phyloP scores from a whole-genome alignment of 2,888 invertebrate species.

The Dolichopus griseipennis region DNA sequence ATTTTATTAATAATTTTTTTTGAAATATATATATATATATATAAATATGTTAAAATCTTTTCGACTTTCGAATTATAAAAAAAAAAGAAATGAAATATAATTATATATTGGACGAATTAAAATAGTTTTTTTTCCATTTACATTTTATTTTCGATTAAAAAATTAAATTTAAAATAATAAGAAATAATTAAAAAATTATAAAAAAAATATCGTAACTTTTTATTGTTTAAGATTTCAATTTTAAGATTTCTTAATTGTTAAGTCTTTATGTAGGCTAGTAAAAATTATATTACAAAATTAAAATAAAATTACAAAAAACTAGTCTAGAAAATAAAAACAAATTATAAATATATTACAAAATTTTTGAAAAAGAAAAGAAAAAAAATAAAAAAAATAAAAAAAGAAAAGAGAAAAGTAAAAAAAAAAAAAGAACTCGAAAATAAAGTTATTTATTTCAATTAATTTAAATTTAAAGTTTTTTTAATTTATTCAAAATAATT shows the following conservation, averaged over 20 bases:
- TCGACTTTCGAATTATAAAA: neutral
- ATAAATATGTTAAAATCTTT: neutral
- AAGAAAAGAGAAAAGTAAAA: neutral
- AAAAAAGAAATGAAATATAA: neutral
- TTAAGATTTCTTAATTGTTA: neutral
- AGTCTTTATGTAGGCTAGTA: conserved; percentile 1
- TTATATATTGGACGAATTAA: too few species aligned
- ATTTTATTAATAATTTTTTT: neutral
- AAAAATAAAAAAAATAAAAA: neutral
- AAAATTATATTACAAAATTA: neutral
- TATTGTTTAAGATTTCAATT: conserved; percentile 4
- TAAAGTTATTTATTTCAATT: conserved; percentile 6
- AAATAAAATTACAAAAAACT: neutral
- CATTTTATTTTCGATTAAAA: too few species aligned
- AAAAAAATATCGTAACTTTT: neutral
- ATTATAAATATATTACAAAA: too few species aligned
- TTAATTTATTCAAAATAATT: too few species aligned
- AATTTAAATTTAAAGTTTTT: neutral
- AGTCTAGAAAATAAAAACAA: neutral
- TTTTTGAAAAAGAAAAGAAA: neutral
- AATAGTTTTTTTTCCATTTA: too few species aligned
- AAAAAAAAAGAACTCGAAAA: neutral
- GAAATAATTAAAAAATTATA: too few species aligned
- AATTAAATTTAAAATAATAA: too few species aligned
- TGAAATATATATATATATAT: too few species aligned